Conservation (phyloP, 1,140 invertebrate genomes). For the Neuroterus valhalla region DNA sequence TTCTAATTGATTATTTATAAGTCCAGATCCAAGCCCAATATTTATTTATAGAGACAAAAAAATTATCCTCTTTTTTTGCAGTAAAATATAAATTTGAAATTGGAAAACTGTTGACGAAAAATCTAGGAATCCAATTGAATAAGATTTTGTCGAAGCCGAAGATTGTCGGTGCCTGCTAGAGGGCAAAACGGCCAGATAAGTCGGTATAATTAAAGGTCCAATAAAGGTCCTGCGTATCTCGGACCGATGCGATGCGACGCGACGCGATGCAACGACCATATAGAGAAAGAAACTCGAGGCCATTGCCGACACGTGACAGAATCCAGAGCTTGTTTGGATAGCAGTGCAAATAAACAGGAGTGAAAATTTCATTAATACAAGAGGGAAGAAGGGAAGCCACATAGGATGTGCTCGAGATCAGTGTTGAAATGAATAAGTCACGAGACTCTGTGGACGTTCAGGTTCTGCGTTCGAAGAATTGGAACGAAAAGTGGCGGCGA, state of each 20-base stretch:
- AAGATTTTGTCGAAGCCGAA: neutral
- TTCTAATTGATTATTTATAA: too few relatives aligned
- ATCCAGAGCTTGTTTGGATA: conserved; percentile 16
- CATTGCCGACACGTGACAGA: neutral
- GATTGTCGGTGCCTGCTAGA: conserved; percentile 20
- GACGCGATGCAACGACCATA: neutral
- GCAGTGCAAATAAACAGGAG: conserved; percentile 28
- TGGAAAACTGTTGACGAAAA: too few relatives aligned
- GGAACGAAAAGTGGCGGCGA: neutral
- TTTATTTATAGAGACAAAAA: too few relatives aligned
- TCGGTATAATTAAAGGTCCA: conserved; percentile 27
- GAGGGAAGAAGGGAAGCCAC: neutral
- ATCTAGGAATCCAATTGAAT: too few relatives aligned
- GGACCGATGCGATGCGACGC: too few relatives aligned
- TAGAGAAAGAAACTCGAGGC: conserved; percentile 19
- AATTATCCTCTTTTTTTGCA: too few relatives aligned
- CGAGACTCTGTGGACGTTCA: neutral
- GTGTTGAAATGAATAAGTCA: neutral
- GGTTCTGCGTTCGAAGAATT: neutral
- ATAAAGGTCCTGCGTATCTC: conserved; percentile 14
- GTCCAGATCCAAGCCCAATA: too few relatives aligned
- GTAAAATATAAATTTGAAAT: too few relatives aligned
- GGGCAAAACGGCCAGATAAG: conserved; percentile 3
- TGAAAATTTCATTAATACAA: conserved; percentile 19
- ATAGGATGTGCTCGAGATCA: conserved; percentile 15